Evolutionary conservation across 2,113 vertebrate species (phyloP), one percentile per base, ranked within the genome.

Genomic region (Tricholaema leucomelas): DNA sequence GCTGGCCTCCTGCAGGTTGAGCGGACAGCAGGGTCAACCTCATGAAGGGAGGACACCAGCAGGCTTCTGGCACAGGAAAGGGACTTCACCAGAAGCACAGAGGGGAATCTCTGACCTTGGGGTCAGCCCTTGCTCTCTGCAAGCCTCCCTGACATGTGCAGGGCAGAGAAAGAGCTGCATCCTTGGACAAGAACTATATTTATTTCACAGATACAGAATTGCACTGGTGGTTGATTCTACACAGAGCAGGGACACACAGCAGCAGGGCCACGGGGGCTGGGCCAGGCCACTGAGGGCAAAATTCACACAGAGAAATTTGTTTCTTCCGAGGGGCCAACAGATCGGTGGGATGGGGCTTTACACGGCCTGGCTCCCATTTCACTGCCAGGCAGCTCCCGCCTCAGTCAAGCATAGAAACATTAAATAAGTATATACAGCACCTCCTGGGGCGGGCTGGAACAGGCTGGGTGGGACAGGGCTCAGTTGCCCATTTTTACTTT

Each of bases 401-500:
- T 92, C 95, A 87, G 3, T 67, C 83, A 87, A 63, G 91, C 88
- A 81, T 78, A 92, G 95, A 97, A 97, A 97, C 87, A 95, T 97
- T 97, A 97, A 98, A 98, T 98, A 98, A 98, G 81, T 98, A 98
- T 97, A 81, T 96, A 97, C 93, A 95, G 94, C 95, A 94, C 94
- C 88, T 95, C 93, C 59, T 75, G 94, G 91, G 93, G 86, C 25
- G 4, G 65, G 90, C 90, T 93, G 92, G 79, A 83, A 96, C 81
- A 73, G 52, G 93, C 85, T 71, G 75, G 80, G 60, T 78, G 71
- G 19, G 21, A 63, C 55, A 63, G 54, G 77, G 85, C 55, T 97
- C 98, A 99, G 96, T 99, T 98, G 50, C 99, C 99, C 99, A 99
- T 99, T 98, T 99, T 99, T 98, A 99, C 98, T 98, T 98, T 99